Conservation (phyloP, 2,113 vertebrate species). For the Ciconia maguari region DNA sequence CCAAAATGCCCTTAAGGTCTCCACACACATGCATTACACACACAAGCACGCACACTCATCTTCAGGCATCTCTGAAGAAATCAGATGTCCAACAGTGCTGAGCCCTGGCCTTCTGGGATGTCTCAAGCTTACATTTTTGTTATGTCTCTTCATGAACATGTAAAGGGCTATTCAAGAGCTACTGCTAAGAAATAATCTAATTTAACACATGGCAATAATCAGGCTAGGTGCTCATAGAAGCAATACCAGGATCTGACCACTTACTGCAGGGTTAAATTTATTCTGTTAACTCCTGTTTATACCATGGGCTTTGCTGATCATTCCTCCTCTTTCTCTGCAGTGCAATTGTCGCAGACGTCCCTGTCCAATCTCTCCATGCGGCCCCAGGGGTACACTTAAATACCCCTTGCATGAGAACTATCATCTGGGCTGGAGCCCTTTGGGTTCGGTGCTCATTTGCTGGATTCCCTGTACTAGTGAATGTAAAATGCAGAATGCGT, state of each 20-base stretch:
- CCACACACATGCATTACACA: background rate
- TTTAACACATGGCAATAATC: background rate
- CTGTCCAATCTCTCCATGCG: background rate
- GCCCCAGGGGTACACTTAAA: background rate
- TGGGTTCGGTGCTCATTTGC: background rate
- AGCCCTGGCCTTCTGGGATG: background rate
- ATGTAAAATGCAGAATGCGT: background rate
- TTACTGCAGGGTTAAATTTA: background rate
- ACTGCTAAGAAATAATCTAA: background rate
- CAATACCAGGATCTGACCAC: background rate
- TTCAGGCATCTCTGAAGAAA: background rate
- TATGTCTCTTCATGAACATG: background rate
- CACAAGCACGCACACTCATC: accelerated
- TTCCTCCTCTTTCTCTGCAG: background rate
- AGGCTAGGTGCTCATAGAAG: background rate
- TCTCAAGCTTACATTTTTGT: background rate
- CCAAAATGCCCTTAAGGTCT: background rate
- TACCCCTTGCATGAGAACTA: background rate
- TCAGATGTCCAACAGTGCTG: background rate
- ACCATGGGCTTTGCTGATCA: background rate
- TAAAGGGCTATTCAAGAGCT: background rate
- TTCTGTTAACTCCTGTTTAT: background rate
- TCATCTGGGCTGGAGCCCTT: background rate
- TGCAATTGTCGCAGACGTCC: background rate
- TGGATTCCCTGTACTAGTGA: conserved; percentile 2